Percentiles rank a stretch among this genome's conserved stretches.
phyloP scores from a whole-genome alignment of 1,140 invertebrate genomes.

The Potamilus streckersoni region DNA sequence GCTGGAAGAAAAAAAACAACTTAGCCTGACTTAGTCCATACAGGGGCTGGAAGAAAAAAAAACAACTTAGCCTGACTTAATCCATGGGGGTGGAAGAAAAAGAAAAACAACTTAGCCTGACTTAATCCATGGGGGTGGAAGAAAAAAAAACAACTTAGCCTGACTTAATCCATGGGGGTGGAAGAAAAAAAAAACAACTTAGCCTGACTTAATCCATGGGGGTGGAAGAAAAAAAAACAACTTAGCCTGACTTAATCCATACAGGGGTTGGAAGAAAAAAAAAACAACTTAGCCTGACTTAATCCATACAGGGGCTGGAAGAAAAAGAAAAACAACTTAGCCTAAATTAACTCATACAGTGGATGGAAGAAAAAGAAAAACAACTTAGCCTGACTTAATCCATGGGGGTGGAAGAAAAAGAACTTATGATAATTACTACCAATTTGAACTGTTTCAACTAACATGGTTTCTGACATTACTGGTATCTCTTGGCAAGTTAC shows the following conservation, averaged over 20 bases:
- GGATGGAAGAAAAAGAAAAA: constrained; percentile 44
- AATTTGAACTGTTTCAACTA: no score
- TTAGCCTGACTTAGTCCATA: constrained; percentile 62
- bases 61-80: constrained; percentile 79
- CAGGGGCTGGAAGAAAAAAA: constrained; percentile 50
- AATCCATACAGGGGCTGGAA: constrained; percentile 65
- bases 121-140: constrained; percentile 64
- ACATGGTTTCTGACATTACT: no score
- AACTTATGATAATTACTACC: constrained; percentile 76
- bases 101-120: constrained; percentile 87
- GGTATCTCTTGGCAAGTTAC: no score
- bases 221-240: constrained; percentile 69
- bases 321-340: neutral
- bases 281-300: constrained; percentile 79
- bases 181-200: constrained; percentile 75
- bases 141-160: constrained; percentile 78
- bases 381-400: constrained; percentile 79
- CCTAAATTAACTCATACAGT: constrained; percentile 64
- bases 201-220: constrained; percentile 69
- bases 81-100: constrained; percentile 63
- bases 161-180: constrained; percentile 65
- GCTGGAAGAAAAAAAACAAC: constrained; percentile 43
- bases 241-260: constrained; percentile 76
- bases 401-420: constrained; percentile 58
- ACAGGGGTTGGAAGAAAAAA: constrained; percentile 59